Base-by-base conservation (phyloP, 2,797 vertebrate genomes). In the Chaetodon trifasciatus region DNA sequence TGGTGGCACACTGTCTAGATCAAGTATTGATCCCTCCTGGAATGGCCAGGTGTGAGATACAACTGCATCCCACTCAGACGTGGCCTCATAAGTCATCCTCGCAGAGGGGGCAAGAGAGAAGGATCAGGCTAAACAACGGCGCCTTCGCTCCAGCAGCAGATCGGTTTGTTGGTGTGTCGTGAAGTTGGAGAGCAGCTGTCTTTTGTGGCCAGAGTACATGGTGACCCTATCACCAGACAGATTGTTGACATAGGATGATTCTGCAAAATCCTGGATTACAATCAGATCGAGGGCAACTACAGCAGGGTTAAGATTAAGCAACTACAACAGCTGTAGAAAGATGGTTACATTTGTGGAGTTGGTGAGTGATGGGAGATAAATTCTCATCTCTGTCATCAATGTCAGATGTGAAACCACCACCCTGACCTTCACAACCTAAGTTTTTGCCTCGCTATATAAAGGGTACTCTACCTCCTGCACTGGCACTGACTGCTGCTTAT, bases 11-110 rank as follows among this genome's bases (percentile, higher is more conserved):
- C 64, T 80, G 85, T 87, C 85, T 80, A 76, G 82, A 91, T 90
- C 88, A 86, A 90, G 90, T 93, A 95, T 87, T 88, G 84, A 91
- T 88, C 79, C 71, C 52, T 70, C 79, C 76, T 77, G 78, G 72
- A 37, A 82, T 64, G 79, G 79, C 86, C 87, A 89, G 71, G 81
- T 76, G 75, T 85, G 85, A 91, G 78, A 78, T 82, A 70, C 66
- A 73, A 58, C 83, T 72, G 86, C 62, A 76, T 81, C 84, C 63
- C 56, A 78, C 73, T 85, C 76, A 85, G 81, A 88, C 55, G 47
- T 35, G 10, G 65, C 63, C 74, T 89, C 67, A 82, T 85, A 90
- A 85, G 62, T 89, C 69, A 88, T 80, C 78, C 68, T 64, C 8
- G 44, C 67, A 70, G 50, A 56, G 46, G 79, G 21, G 73, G 50